Evolutionary conservation across 2,888 invertebrate genomes (phyloP).

Genomic region (Cynaeus angustus): DNA sequence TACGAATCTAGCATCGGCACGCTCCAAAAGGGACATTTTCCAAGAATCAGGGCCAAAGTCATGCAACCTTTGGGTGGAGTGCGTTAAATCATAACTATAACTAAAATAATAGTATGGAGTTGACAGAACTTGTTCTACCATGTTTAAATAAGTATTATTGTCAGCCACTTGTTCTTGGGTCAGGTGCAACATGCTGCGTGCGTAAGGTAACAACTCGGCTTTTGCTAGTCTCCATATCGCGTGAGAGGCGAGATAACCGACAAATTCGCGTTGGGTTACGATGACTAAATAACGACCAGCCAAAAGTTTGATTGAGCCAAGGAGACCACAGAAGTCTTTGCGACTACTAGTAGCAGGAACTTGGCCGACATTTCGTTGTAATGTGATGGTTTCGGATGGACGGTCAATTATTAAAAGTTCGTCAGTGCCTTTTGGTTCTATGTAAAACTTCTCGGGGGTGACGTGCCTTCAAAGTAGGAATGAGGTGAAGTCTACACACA

Average conservation of each 20-base stretch:
- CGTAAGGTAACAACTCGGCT: conserved; percentile 90
- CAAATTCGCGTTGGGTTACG: conserved; percentile 86
- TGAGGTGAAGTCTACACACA: background rate
- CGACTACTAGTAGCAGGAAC: conserved; percentile 78
- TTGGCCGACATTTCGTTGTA: conserved; percentile 73
- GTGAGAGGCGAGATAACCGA: conserved; percentile 88
- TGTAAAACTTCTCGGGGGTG: conserved; percentile 91
- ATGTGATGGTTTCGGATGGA: conserved; percentile 70
- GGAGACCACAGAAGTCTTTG: conserved; percentile 87
- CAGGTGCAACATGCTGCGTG: conserved; percentile 88
- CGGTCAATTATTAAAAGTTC: conserved; percentile 91
- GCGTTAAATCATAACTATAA: conserved; percentile 94
- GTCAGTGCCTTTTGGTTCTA: conserved; percentile 85
- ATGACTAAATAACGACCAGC: conserved; percentile 92
- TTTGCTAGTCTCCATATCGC: conserved; percentile 86
- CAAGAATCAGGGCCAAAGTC: conserved; percentile 89
- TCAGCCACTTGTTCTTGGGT: conserved; percentile 87
- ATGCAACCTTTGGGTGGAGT: conserved; percentile 90
- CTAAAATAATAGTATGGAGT: conserved; percentile 95
- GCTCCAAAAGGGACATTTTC: conserved; percentile 83
- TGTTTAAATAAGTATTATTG: conserved; percentile 87
- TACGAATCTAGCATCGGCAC: conserved; percentile 91
- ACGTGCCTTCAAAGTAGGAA: conserved; percentile 77
- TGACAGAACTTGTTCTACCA: conserved; percentile 88
- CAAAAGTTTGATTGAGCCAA: conserved; percentile 89